Percentiles rank a stretch among this genome's conserved stretches.
These are phyloP conservation scores for Tetraneura akinire DNA, from an alignment of 1,140 invertebrate genomes.

Conservation along the genomic window DNA sequence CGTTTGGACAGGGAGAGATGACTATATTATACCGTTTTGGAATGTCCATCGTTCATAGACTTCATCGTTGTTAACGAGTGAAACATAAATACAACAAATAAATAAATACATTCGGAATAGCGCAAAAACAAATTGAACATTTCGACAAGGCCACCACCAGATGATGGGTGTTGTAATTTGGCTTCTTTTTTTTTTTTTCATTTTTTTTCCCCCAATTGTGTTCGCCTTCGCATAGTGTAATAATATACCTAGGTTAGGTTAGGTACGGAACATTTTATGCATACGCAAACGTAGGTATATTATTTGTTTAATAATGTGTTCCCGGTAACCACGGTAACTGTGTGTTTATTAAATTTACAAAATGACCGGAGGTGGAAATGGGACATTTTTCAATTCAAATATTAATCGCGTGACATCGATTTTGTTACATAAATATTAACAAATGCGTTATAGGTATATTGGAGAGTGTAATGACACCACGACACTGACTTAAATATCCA, in stretches of 20 bases:
- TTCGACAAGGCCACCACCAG: neutral
- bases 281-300: no score
- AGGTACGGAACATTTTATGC: no score
- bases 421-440: constrained; percentile 17
- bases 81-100: neutral
- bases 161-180: constrained; percentile 13
- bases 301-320: neutral
- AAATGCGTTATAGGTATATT: no score
- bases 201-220: no score
- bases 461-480: neutral
- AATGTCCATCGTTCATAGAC: no score
- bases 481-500: neutral
- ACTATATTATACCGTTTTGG: no score
- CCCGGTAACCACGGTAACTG: constrained; percentile 6
- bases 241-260: no score
- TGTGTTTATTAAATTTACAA: constrained; percentile 5
- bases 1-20: neutral
- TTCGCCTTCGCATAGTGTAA: no score
- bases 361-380: constrained; percentile 1
- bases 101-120: neutral
- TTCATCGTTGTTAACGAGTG: no score
- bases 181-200: constrained; percentile 7
- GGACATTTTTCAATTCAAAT: constrained; percentile 13
- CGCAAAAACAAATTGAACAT: constrained; percentile 1
- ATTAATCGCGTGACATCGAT: constrained; percentile 7